A percentile compares a stretch with the other conserved stretches of the same genome.
These are phyloP conservation scores for Epistrophella euchroma DNA, from an alignment of 2,888 invertebrate genomes.

Conservation along the genomic window DNA sequence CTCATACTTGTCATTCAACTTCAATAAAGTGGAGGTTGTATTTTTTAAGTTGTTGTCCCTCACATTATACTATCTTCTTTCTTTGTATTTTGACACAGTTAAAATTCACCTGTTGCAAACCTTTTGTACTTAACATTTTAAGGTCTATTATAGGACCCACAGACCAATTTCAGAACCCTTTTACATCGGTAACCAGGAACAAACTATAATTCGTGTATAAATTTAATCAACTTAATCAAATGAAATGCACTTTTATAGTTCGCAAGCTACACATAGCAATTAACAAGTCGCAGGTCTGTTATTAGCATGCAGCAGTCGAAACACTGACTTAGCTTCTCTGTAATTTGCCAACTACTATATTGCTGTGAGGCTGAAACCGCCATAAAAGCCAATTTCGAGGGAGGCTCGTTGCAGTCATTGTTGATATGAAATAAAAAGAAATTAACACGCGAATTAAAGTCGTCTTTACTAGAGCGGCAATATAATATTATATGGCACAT, in stretches of 20 bases:
- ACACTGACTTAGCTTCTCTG: slow-evolving; percentile 39
- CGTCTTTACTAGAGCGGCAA: slow-evolving; percentile 65
- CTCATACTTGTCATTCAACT: neutral
- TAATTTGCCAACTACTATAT: slow-evolving; percentile 47
- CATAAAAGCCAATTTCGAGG: slow-evolving; percentile 42
- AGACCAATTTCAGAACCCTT: slow-evolving; percentile 11
- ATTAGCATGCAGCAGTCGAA: slow-evolving; percentile 64
- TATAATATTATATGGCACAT: slow-evolving; percentile 35
- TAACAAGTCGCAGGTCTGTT: slow-evolving; percentile 64
- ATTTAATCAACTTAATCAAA: slow-evolving; percentile 65
- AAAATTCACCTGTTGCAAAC: neutral
- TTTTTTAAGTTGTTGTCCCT: neutral
- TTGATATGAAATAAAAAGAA: slow-evolving; percentile 47
- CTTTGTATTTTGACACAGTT: neutral
- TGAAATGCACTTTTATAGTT: slow-evolving; percentile 64
- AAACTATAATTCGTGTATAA: slow-evolving; percentile 45
- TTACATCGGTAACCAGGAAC: slow-evolving; percentile 9
- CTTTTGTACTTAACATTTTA: neutral
- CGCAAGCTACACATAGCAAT: slow-evolving; percentile 54
- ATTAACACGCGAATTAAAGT: slow-evolving; percentile 66
- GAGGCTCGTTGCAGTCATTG: slow-evolving; percentile 44
- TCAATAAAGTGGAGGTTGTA: neutral
- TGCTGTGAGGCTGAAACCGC: slow-evolving; percentile 32
- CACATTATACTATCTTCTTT: neutral
- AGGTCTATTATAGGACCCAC: slow-evolving; percentile 10